These are phyloP conservation scores for Tursiops truncatus DNA, from an alignment of 2,113 vertebrate species.

Conservation along the genomic window DNA sequence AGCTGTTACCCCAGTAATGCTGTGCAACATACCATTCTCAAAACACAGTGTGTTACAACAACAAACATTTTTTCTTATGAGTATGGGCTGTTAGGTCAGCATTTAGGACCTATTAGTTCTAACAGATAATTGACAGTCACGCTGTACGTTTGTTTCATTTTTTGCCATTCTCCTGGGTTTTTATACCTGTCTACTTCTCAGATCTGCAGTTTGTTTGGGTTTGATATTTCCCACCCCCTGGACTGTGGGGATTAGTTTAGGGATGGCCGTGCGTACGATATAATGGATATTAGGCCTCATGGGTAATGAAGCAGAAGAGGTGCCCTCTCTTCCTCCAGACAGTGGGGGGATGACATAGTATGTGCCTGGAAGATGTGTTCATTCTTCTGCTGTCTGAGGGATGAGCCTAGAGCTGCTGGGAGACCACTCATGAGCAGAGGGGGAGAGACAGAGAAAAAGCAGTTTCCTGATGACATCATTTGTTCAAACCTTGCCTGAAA, in stretches of 20 bases:
- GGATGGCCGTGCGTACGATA: rapidly evolving
- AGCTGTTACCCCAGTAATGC: background rate
- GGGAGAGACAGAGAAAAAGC: background rate
- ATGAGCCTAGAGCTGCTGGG: background rate
- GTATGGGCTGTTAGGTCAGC: background rate
- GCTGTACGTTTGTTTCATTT: background rate
- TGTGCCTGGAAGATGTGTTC: background rate
- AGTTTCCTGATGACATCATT: background rate
- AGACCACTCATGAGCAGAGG: background rate
- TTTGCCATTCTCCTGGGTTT: background rate
- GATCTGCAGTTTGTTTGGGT: background rate
- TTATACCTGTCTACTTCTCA: background rate
- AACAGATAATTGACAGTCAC: background rate
- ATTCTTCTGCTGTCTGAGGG: background rate
- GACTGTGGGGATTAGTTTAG: background rate
- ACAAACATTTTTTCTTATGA: background rate
- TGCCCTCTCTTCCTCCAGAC: background rate
- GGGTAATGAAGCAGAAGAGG: background rate
- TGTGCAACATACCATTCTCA: background rate
- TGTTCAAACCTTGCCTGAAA: background rate
- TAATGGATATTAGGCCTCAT: background rate
- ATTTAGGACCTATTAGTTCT: background rate
- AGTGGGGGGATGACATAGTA: background rate
- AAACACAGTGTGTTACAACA: background rate
- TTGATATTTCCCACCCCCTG: background rate